Conservation (phyloP, 2,797 vertebrate genomes). For the Furcifer pardalis region DNA sequence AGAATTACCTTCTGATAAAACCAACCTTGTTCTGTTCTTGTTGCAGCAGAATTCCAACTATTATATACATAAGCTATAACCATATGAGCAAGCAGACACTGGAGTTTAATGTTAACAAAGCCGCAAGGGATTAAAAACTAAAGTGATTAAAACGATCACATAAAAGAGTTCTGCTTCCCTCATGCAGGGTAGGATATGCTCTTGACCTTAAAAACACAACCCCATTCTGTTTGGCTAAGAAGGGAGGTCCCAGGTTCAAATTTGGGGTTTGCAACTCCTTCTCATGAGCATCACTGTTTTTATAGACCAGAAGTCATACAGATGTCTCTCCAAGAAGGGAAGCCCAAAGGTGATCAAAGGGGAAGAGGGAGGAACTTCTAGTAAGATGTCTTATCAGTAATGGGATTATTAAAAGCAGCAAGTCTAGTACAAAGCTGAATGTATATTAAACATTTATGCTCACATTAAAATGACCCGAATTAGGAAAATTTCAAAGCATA, state of each 20-base stretch:
- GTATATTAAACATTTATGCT: not conserved
- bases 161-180: not conserved
- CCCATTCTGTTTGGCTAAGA: not conserved
- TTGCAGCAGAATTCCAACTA: not conserved
- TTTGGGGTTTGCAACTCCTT: constrained; percentile 35
- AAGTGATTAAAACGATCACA: not conserved
- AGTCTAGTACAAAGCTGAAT: not conserved
- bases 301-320: constrained; percentile 13
- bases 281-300: constrained; percentile 57
- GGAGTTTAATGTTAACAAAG: constrained; percentile 6
- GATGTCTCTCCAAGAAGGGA: constrained; percentile 48
- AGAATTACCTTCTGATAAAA: not conserved
- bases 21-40: not conserved
- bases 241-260: not conserved
- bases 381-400: not conserved
- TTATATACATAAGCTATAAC: fast-evolving
- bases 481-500: not conserved
- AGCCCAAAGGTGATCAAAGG: constrained; percentile 39
- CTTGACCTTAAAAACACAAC: not conserved
- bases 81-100: not conserved
- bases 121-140: not conserved
- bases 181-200: not conserved
- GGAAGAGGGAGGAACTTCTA: constrained; percentile 7
- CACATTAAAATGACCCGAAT: not conserved
- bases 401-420: not conserved